Evolutionary conservation across 2,113 vertebrate genomes (phyloP), one percentile per base, ranked within the genome.

Genomic region (Chinchilla lanigera): DNA sequence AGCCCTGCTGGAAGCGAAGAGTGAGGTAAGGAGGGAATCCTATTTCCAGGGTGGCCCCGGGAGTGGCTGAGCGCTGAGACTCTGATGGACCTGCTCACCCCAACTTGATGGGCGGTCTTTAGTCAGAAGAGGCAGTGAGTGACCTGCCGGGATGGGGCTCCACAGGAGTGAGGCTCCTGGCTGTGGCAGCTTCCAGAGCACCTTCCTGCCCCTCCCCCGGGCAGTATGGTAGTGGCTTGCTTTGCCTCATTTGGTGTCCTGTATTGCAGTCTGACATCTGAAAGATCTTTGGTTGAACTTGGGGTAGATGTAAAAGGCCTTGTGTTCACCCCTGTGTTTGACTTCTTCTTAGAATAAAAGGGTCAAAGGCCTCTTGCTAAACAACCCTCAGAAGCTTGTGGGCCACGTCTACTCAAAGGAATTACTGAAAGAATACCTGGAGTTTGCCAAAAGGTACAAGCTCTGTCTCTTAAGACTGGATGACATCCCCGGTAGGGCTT

Each of bases 371-470:
- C 96, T 99, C 71, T 98, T 99, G 93, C 98, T 99, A 63, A 98
- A 99, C 97, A 99, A 99, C 97, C 99, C 99, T 26, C 99, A 99
- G 94, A 99, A 99, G 98, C 99, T 99, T 47, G 97, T 99, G 89
- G 99, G 99, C 71, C 99, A 99, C 6, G 94, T 99, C 98, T 99
- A 99, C 98, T 99, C 99, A 28, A 94, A 73, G 26, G 97, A 98
- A 69, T 99, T 99, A 77, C 98, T 99, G 98, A 98, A 95, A 83
- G 98, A 98, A 94, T 99, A 99, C 97, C 98, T 99, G 98, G 98
- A 99, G 96, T 99, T 99, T 99, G 99, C 99, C 80, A 99, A 99
- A 98, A 99, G 98, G 99, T 99, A 96, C 30, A 98, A 54, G 2
- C 69, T 84, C 11, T 3, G 14, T 9, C 56, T 44, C 30, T 60